Conservation (phyloP, 2,888 invertebrate genomes). For the Orthosia cruda region DNA sequence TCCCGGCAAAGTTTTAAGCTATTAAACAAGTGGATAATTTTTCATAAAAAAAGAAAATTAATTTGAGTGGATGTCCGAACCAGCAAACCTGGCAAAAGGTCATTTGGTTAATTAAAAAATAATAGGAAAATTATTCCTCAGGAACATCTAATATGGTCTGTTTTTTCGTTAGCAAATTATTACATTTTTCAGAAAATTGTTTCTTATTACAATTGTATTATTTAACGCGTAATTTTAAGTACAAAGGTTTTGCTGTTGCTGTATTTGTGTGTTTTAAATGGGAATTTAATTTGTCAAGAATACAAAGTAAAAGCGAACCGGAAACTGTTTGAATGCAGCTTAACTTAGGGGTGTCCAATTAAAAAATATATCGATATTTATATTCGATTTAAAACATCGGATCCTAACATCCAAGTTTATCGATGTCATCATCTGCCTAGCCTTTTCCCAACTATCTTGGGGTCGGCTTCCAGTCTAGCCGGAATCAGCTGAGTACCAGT, state of each 20-base stretch:
- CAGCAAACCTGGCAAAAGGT: constrained; percentile 13
- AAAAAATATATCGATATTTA: too few species aligned
- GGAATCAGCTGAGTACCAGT: too few species aligned
- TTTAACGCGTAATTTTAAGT: background rate
- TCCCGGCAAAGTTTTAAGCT: constrained; percentile 27
- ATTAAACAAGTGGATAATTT: constrained; percentile 10
- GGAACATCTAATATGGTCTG: constrained; percentile 13
- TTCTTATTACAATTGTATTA: constrained; percentile 6
- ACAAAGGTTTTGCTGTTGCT: background rate
- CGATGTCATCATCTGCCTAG: too few species aligned
- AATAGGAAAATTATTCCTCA: constrained; percentile 10
- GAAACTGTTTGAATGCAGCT: background rate
- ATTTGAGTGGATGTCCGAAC: constrained; percentile 19
- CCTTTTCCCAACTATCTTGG: too few species aligned
- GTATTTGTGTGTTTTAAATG: background rate
- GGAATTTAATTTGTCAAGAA: background rate
- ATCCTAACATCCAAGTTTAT: too few species aligned
- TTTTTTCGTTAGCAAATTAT: background rate
- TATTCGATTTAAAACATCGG: too few species aligned
- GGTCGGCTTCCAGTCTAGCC: too few species aligned
- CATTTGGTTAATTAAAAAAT: constrained; percentile 40
- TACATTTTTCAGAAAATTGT: background rate
- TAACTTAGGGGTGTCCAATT: too few species aligned
- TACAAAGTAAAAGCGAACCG: background rate
- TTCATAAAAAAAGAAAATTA: constrained; percentile 29